A percentile compares a stretch with the other conserved stretches of the same genome.
These are phyloP conservation scores for Allygus modestus DNA, from an alignment of 2,888 invertebrate genomes.

Conservation along the genomic window DNA sequence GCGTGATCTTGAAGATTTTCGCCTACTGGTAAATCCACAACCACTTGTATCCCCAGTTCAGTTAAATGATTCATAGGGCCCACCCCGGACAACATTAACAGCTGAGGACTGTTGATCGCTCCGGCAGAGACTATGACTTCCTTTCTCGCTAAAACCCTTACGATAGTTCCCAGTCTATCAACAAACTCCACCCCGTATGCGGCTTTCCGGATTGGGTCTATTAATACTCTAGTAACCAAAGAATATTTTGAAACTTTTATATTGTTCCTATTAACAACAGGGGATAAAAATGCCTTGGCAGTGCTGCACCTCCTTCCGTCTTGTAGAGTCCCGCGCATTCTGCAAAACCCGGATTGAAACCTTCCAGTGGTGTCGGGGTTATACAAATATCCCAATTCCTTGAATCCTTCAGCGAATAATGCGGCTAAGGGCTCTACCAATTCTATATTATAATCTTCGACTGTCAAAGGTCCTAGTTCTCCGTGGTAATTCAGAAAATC, in stretches of 20 bases:
- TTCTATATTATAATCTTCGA: conserved; percentile 89
- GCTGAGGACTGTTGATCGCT: conserved; percentile 87
- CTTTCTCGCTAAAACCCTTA: conserved; percentile 77
- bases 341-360: conserved; percentile 63
- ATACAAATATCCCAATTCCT: conserved; percentile 65
- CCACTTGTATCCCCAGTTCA: conserved; percentile 76
- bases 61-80: conserved; percentile 79
- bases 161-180: conserved; percentile 74
- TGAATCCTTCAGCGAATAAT: conserved; percentile 67
- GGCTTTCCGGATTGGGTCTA: conserved; percentile 75
- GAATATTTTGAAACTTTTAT: conserved; percentile 78
- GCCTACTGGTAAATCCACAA: conserved; percentile 80
- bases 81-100: conserved; percentile 89
- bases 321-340: conserved; percentile 64
- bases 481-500: conserved; percentile 73
- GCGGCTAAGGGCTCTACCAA: conserved; percentile 76
- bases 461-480: conserved; percentile 85
- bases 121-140: conserved; percentile 88
- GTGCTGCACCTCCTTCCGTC: conserved; percentile 67
- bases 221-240: conserved; percentile 78
- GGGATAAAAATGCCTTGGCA: conserved; percentile 67
- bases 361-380: conserved; percentile 70
- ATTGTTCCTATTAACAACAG: conserved; percentile 73
- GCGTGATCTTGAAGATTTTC: conserved; percentile 76
- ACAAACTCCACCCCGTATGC: conserved; percentile 78